Evolutionary conservation across 2,113 vertebrate species (phyloP).

Genomic region (Morone saxatilis): DNA sequence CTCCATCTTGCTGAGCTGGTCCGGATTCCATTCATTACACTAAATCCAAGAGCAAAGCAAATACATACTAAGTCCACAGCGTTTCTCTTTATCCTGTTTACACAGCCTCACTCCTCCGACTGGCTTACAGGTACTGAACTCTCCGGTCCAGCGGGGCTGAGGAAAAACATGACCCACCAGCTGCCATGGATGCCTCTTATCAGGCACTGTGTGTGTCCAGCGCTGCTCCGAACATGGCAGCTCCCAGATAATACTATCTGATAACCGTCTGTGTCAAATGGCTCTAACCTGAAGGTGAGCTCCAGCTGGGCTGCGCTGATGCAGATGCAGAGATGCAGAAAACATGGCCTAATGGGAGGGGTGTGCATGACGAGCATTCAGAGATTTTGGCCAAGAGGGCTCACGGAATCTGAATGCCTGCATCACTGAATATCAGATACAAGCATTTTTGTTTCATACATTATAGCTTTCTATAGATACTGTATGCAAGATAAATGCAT

Average conservation of each 20-base stretch:
- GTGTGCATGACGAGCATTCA: slow-evolving; percentile 18
- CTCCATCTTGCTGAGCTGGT: slow-evolving; percentile 2
- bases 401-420: slow-evolving; percentile 27
- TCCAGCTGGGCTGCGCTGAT: slow-evolving; percentile 23
- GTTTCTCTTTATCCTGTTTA: slow-evolving; percentile 57
- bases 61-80: slow-evolving; percentile 46
- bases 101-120: slow-evolving; percentile 53
- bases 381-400: background rate
- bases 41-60: slow-evolving; percentile 49
- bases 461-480: background rate
- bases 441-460: background rate
- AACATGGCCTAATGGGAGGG: slow-evolving; percentile 24
- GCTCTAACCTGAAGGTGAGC: slow-evolving; percentile 58
- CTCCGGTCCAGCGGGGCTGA: slow-evolving; percentile 53
- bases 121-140: slow-evolving; percentile 42
- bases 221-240: slow-evolving; percentile 58
- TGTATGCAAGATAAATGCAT: background rate
- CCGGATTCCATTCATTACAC: slow-evolving; percentile 39
- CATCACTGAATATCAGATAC: slow-evolving; percentile 2
- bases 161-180: slow-evolving; percentile 61
- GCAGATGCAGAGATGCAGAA: slow-evolving; percentile 50
- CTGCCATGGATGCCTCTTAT: slow-evolving; percentile 69
- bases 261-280: slow-evolving; percentile 59
- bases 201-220: slow-evolving; percentile 61
- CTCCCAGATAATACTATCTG: slow-evolving; percentile 65